A percentile compares a stretch with the other conserved stretches of the same genome.
These are phyloP conservation scores for Clistopyga incitator DNA, from an alignment of 2,888 invertebrate genomes.

Conservation along the genomic window DNA sequence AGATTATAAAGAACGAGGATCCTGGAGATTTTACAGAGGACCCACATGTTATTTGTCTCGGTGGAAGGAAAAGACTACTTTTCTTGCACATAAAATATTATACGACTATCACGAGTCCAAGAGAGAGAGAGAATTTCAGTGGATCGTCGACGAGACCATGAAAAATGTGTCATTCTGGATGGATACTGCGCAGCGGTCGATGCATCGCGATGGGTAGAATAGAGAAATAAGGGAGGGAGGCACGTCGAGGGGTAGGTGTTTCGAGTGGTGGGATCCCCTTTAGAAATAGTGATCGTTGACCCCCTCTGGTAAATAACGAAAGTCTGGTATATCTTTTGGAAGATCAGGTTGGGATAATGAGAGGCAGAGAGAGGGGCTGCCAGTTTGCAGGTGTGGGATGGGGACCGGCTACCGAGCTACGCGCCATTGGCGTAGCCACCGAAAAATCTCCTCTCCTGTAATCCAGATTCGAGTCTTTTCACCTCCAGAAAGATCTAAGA, in stretches of 20 bases:
- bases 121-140: conserved; percentile 11
- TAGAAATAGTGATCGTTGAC: conserved; percentile 79
- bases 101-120: conserved; percentile 38
- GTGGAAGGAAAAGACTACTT: conserved; percentile 42
- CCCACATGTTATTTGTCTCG: conserved; percentile 53
- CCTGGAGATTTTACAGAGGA: conserved; percentile 45
- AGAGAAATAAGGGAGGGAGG: conserved; percentile 66
- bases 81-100: conserved; percentile 20
- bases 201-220: conserved; percentile 33
- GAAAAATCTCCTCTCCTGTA: conserved; percentile 65
- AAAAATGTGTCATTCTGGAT: conserved; percentile 52
- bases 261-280: conserved; percentile 67
- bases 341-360: conserved; percentile 84
- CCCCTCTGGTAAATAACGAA: conserved; percentile 82
- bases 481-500: too few species aligned
- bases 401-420: conserved; percentile 83
- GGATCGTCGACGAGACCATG: conserved; percentile 31
- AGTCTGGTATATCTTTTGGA: conserved; percentile 82
- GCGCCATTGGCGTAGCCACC: conserved; percentile 80
- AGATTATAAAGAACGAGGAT: too few species aligned
- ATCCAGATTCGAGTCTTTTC: neutral
- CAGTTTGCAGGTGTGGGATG: conserved; percentile 83
- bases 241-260: conserved; percentile 77
- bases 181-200: conserved; percentile 20
- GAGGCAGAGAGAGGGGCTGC: conserved; percentile 78